Percentiles rank a stretch among this genome's conserved stretches.
Conservation (phyloP, 2,888 invertebrate species). For the Dascillus cervinus region DNA sequence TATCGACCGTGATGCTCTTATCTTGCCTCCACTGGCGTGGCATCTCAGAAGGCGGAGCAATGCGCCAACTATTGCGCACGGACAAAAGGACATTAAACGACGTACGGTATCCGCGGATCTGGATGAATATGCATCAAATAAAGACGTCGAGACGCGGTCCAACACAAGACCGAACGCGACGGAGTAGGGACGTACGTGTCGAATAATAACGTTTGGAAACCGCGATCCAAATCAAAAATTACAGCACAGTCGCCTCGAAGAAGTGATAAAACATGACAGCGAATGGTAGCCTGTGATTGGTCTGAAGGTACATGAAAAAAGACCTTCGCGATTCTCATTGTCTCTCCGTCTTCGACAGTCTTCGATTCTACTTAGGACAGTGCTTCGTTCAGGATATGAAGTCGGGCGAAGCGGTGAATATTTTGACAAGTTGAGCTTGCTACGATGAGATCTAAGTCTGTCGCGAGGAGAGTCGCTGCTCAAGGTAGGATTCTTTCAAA, state of each 20-base stretch:
- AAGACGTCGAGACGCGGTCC: conserved; percentile 10
- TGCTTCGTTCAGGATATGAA: conserved; percentile 28
- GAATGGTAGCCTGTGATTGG: conserved; percentile 39
- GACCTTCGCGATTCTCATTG: conserved; percentile 37
- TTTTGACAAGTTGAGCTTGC: conserved; percentile 26
- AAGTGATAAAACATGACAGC: conserved; percentile 45
- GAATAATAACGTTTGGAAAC: conserved; percentile 24
- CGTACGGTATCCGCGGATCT: conserved; percentile 22
- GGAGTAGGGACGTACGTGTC: conserved; percentile 11
- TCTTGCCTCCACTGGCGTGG: conserved; percentile 36
- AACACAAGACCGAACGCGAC: conserved; percentile 5
- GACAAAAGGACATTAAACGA: conserved; percentile 28
- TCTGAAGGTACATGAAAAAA: conserved; percentile 36
- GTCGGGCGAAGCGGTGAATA: conserved; percentile 16
- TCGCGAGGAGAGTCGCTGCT: conserved; percentile 61
- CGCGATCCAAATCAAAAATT: conserved; percentile 39
- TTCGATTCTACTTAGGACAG: conserved; percentile 26
- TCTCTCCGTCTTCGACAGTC: conserved; percentile 32
- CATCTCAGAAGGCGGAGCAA: conserved; percentile 30
- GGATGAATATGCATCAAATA: conserved; percentile 9
- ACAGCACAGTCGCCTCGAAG: conserved; percentile 39
- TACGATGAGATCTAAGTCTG: conserved; percentile 65
- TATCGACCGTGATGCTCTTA: conserved; percentile 39
- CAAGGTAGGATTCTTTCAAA: conserved; percentile 56
- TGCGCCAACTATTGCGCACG: conserved; percentile 34